Percentiles rank a stretch among this genome's conserved stretches.
phyloP scores from a whole-genome alignment of 2,888 invertebrate species.

The Erannis defoliaria region DNA sequence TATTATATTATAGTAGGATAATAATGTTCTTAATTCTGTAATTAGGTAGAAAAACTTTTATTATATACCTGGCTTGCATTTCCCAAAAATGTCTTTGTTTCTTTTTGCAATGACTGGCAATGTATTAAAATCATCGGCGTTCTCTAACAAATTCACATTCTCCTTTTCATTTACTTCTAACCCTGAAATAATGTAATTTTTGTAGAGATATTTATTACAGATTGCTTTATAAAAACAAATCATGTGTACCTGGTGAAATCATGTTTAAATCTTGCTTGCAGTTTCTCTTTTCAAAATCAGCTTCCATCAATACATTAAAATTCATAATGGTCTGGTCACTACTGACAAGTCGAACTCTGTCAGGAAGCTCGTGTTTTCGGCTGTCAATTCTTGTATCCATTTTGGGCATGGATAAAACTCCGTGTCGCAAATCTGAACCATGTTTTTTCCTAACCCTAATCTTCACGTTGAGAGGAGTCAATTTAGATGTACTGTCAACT shows the following conservation, averaged over 20 bases:
- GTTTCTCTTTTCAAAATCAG: conserved; percentile 57
- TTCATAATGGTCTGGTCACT: conserved; percentile 78
- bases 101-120: conserved; percentile 39
- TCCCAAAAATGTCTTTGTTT: conserved; percentile 66
- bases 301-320: conserved; percentile 71
- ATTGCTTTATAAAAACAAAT: not conserved
- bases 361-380: conserved; percentile 38
- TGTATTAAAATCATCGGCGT: conserved; percentile 36
- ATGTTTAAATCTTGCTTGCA: conserved; percentile 59
- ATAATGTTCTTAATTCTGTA: no score
- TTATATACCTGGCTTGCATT: conserved; percentile 74
- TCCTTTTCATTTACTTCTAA: not conserved
- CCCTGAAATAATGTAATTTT: not conserved
- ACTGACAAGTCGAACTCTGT: conserved; percentile 62
- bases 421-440: conserved; percentile 49
- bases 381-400: conserved; percentile 23
- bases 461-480: conserved; percentile 68
- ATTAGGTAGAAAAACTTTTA: no score
- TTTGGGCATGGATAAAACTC: conserved; percentile 59
- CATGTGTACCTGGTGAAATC: conserved; percentile 53
- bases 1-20: no score
- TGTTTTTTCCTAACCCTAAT: conserved; percentile 70
- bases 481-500: conserved; percentile 48
- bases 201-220: no score
- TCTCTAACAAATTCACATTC: conserved; percentile 50